These are phyloP conservation scores for Dorcus hopei DNA, from an alignment of 2,888 invertebrate genomes.

Conservation along the genomic window DNA sequence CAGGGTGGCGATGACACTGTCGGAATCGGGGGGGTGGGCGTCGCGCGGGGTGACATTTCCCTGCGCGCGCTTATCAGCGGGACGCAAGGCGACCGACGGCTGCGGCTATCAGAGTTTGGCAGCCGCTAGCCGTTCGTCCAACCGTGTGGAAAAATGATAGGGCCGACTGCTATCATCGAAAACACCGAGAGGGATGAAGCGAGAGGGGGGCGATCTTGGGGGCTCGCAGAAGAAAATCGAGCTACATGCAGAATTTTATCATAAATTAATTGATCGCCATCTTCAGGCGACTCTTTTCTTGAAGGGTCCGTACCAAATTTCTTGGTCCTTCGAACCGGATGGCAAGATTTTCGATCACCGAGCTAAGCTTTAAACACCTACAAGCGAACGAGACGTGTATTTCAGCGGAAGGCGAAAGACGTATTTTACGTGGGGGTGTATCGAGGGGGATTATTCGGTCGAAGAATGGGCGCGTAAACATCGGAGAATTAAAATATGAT, in stretches of 20 bases:
- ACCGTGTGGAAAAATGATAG: slow-evolving; percentile 61
- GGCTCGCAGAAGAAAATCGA: no score
- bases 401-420: no score
- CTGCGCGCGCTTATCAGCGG: slow-evolving; percentile 44
- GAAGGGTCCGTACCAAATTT: no score
- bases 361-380: no score
- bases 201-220: background rate
- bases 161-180: slow-evolving; percentile 29
- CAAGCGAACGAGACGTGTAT: no score
- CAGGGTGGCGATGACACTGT: slow-evolving; percentile 23
- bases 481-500: slow-evolving; percentile 42
- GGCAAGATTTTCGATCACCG: no score
- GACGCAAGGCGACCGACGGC: slow-evolving; percentile 50
- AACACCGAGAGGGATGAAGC: slow-evolving; percentile 4
- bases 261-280: no score
- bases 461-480: slow-evolving; percentile 24
- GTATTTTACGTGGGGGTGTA: no score
- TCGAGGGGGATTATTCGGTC: no score
- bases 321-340: no score
- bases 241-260: no score
- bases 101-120: slow-evolving; percentile 48
- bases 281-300: no score
- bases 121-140: slow-evolving; percentile 45
- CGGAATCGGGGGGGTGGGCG: slow-evolving; percentile 19
- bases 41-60: slow-evolving; percentile 36